These are phyloP conservation scores for Vulpes ferrilata DNA, from an alignment of 2,113 vertebrate species.

Conservation along the genomic window DNA sequence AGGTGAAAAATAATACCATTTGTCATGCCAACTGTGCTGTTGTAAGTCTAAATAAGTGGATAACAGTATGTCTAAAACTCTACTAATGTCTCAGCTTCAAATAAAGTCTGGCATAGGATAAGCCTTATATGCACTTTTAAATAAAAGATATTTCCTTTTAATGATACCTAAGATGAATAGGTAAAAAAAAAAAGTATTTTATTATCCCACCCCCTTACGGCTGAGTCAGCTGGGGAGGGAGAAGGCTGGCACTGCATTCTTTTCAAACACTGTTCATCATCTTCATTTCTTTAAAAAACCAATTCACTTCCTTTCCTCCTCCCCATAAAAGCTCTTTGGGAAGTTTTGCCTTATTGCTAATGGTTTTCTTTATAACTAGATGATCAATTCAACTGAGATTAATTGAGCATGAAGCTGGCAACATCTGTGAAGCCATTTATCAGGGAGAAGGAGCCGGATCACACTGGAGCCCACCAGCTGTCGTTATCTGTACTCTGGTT, in stretches of 20 bases:
- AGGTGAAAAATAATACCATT: not conserved
- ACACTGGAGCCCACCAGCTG: not conserved
- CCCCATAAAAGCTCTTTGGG: slow-evolving; percentile 74
- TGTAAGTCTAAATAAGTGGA: not conserved
- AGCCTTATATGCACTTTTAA: not conserved
- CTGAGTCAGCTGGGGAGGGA: slow-evolving; percentile 49
- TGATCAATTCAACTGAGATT: slow-evolving; percentile 81
- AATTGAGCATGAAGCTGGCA: slow-evolving; percentile 83
- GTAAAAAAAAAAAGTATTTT: not conserved
- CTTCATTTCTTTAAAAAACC: slow-evolving; percentile 65
- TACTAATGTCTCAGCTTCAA: not conserved
- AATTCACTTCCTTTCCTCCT: slow-evolving; percentile 65
- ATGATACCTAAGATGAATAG: slow-evolving; percentile 21
- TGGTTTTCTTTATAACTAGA: slow-evolving; percentile 80
- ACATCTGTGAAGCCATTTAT: slow-evolving; percentile 73
- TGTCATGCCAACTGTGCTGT: not conserved
- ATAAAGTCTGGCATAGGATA: not conserved
- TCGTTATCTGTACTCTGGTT: not conserved
- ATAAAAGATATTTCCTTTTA: slow-evolving; percentile 42
- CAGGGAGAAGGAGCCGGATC: slow-evolving; percentile 64
- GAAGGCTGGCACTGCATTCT: slow-evolving; percentile 22
- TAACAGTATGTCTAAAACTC: not conserved
- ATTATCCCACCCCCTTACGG: not conserved
- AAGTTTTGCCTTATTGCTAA: slow-evolving; percentile 79
- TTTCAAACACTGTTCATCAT: slow-evolving; percentile 68